Percentiles rank a stretch among this genome's conserved stretches.
phyloP scores from a whole-genome alignment of 1,140 invertebrate genomes.

The Bombus consobrinus region DNA sequence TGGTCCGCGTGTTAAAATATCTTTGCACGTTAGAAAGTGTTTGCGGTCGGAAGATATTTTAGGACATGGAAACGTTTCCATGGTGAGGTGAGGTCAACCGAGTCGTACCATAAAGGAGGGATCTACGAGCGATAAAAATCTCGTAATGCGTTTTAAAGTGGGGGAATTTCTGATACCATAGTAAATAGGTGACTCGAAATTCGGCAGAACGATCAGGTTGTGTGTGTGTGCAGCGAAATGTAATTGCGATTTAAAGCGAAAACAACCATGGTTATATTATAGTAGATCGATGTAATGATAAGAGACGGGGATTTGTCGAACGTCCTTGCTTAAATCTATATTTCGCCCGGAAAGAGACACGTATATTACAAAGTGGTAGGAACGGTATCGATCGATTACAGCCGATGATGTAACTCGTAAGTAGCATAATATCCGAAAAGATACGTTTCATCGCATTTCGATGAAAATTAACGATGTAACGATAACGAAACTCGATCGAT shows the following conservation, averaged over 20 bases:
- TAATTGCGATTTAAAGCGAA: not conserved
- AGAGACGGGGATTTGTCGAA: not conserved
- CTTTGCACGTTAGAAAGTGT: constrained; percentile 64
- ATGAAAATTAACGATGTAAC: not conserved
- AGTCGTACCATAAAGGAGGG: constrained; percentile 49
- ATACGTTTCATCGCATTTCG: too few species aligned
- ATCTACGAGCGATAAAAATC: constrained; percentile 42
- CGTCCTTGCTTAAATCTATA: not conserved
- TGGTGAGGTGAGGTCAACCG: constrained; percentile 54
- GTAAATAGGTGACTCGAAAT: constrained; percentile 23
- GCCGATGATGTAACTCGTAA: not conserved
- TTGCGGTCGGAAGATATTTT: constrained; percentile 61
- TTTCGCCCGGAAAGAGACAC: not conserved
- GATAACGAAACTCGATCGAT: not conserved
- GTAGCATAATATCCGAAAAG: not conserved
- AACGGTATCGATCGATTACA: not conserved
- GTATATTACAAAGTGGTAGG: not conserved
- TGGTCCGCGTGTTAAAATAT: constrained; percentile 63
- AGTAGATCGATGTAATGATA: not conserved
- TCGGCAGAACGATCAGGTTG: not conserved
- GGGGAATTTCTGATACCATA: constrained; percentile 18
- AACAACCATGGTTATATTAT: not conserved
- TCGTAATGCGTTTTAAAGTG: constrained; percentile 24
- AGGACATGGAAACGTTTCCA: constrained; percentile 61
- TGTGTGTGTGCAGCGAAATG: too few species aligned